Percentiles rank a stretch among this genome's conserved stretches.
Conservation (phyloP, 2,888 invertebrate species). For the Tiliacea aurago region DNA sequence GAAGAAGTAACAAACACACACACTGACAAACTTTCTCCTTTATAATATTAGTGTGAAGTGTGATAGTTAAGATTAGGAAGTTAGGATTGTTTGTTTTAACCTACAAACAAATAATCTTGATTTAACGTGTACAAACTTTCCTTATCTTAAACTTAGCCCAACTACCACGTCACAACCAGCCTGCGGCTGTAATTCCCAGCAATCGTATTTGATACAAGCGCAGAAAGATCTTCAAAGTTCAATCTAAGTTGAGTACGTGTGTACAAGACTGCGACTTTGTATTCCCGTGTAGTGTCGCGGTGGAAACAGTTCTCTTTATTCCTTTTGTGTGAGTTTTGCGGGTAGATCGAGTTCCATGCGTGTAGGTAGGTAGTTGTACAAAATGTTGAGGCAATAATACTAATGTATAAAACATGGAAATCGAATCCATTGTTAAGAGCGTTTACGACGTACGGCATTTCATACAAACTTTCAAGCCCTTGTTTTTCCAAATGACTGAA, state of each 20-base stretch:
- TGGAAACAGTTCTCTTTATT: conserved; percentile 48
- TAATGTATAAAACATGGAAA: neutral
- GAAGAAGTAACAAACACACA: too few relatives aligned
- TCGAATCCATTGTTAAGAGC: neutral
- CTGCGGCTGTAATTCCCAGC: conserved; percentile 3
- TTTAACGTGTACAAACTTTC: conserved; percentile 13
- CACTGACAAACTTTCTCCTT: too few relatives aligned
- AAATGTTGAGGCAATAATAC: neutral
- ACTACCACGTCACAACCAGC: neutral
- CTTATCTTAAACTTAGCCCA: conserved; percentile 19
- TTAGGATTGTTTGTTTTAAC: too few relatives aligned
- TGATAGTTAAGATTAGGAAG: too few relatives aligned
- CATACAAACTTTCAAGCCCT: too few relatives aligned
- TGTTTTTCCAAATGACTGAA: too few relatives aligned
- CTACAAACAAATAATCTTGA: neutral
- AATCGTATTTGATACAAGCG: conserved; percentile 46
- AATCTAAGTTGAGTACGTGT: conserved; percentile 50
- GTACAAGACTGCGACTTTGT: conserved; percentile 50
- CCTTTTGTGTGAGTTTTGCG: conserved; percentile 49
- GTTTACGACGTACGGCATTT: too few relatives aligned
- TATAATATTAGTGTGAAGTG: too few relatives aligned
- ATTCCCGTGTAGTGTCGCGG: conserved; percentile 30
- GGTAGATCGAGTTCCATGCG: conserved; percentile 21
- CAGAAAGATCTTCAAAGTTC: conserved; percentile 44
- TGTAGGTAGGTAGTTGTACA: neutral